A percentile compares a stretch with the other conserved stretches of the same genome.
Conservation (phyloP, 2,888 invertebrate species). For the Tolmerus cingulatus region DNA sequence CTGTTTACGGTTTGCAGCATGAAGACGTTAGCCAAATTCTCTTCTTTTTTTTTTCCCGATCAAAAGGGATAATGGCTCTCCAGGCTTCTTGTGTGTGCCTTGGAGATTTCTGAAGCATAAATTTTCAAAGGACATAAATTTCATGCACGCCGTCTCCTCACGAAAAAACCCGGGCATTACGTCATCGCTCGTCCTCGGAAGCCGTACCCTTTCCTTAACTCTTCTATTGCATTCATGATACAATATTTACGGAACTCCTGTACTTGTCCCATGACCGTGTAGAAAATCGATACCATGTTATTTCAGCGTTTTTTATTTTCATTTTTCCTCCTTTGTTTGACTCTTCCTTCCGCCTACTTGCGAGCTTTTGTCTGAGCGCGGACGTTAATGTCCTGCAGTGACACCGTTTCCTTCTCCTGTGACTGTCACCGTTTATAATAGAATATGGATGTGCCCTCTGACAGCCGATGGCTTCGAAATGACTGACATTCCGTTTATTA, state of each 20-base stretch:
- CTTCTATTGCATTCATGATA: slow-evolving; percentile 41
- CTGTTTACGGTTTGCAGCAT: slow-evolving; percentile 35
- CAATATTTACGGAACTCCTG: slow-evolving; percentile 41
- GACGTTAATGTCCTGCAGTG: slow-evolving; percentile 40
- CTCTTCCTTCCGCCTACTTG: slow-evolving; percentile 39
- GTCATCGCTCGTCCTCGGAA: slow-evolving; percentile 31
- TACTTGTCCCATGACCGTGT: slow-evolving; percentile 44
- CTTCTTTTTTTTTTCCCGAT: neutral
- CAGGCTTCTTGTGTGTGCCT: slow-evolving; percentile 33
- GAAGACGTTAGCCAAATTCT: slow-evolving; percentile 34
- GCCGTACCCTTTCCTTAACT: slow-evolving; percentile 31
- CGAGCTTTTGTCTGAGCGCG: slow-evolving; percentile 36
- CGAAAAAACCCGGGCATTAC: slow-evolving; percentile 24
- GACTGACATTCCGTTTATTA: slow-evolving; percentile 46
- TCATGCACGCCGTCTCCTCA: slow-evolving; percentile 18
- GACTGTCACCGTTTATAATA: slow-evolving; percentile 39
- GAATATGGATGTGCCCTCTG: slow-evolving; percentile 31
- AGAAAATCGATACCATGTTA: slow-evolving; percentile 42
- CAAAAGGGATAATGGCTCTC: slow-evolving; percentile 39
- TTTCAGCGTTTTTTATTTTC: slow-evolving; percentile 20
- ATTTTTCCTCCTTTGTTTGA: slow-evolving; percentile 30
- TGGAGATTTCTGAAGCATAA: slow-evolving; percentile 23
- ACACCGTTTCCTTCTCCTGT: slow-evolving; percentile 26
- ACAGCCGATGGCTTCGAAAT: slow-evolving; percentile 37
- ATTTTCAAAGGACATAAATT: slow-evolving; percentile 29